Evolutionary conservation across 2,888 invertebrate species (phyloP).

Genomic region (Linnaemya tessellans): DNA sequence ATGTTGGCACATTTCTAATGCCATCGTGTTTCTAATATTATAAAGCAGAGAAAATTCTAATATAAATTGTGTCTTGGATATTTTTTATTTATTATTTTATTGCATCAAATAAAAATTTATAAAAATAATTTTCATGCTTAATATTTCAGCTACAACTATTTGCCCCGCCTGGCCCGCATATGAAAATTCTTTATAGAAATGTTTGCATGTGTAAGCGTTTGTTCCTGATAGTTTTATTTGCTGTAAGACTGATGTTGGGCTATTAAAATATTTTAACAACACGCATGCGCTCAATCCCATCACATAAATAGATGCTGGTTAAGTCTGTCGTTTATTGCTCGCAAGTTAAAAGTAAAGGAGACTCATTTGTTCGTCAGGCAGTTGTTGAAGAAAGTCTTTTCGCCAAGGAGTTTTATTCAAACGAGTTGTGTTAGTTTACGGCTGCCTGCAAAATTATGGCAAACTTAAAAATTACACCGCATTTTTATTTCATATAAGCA

Average conservation of each 20-base stretch:
- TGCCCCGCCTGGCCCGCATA: no score
- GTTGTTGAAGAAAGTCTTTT: neutral
- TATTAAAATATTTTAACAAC: conserved; percentile 61
- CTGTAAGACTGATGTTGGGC: conserved; percentile 56
- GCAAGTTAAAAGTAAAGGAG: conserved; percentile 31
- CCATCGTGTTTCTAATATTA: no score
- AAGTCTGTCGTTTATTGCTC: conserved; percentile 7
- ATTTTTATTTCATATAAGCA: conserved; percentile 37
- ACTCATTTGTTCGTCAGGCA: neutral
- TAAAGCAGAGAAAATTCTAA: no score
- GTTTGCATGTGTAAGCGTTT: no score
- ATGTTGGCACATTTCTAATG: no score
- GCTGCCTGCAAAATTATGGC: conserved; percentile 53
- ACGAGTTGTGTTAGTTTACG: neutral
- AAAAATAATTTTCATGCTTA: no score
- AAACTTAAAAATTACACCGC: conserved; percentile 46
- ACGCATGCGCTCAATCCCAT: conserved; percentile 59
- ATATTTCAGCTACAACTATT: no score
- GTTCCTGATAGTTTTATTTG: conserved; percentile 14
- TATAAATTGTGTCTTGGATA: no score
- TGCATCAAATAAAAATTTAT: no score
- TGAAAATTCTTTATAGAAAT: no score
- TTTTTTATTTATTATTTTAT: no score
- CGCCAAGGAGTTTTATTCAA: conserved; percentile 56
- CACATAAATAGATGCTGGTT: conserved; percentile 55